Conservation (phyloP, 2,113 vertebrate species). For the Entosphenus tridentatus region DNA sequence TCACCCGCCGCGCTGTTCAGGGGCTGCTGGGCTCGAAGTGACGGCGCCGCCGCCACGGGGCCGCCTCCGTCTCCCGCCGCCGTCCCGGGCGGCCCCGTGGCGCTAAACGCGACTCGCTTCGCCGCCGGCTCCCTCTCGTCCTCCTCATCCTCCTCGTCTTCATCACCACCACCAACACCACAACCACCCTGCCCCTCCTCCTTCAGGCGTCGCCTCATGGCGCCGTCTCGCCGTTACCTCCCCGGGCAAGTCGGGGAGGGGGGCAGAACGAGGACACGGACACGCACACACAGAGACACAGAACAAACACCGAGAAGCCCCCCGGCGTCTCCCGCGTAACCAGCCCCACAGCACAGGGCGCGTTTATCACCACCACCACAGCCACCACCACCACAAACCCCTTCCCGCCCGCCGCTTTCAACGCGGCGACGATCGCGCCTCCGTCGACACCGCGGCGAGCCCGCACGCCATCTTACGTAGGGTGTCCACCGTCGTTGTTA, state of each 20-base stretch:
- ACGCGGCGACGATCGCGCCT: too few species aligned
- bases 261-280: not conserved
- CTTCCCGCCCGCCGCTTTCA: too few species aligned
- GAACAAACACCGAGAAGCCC: not conserved
- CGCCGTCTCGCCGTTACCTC: not conserved
- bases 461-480: too few species aligned
- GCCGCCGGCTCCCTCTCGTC: too few species aligned
- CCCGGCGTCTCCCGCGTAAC: too few species aligned
- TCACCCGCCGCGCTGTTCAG: not conserved
- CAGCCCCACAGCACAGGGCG: too few species aligned
- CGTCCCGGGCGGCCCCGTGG: not conserved
- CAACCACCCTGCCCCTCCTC: not conserved
- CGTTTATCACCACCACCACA: too few species aligned
- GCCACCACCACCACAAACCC: too few species aligned
- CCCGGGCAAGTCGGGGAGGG: not conserved
- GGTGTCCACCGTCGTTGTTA: too few species aligned
- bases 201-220: not conserved
- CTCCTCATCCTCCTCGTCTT: not conserved
- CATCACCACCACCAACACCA: not conserved
- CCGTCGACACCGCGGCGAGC: too few species aligned
- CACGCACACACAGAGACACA: not conserved
- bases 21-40: not conserved
- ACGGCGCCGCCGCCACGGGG: not conserved
- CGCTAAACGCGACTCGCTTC: not conserved
- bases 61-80: not conserved